Evolutionary conservation across 2,113 vertebrate species (phyloP).

Genomic region (Periophthalmus modestus): DNA sequence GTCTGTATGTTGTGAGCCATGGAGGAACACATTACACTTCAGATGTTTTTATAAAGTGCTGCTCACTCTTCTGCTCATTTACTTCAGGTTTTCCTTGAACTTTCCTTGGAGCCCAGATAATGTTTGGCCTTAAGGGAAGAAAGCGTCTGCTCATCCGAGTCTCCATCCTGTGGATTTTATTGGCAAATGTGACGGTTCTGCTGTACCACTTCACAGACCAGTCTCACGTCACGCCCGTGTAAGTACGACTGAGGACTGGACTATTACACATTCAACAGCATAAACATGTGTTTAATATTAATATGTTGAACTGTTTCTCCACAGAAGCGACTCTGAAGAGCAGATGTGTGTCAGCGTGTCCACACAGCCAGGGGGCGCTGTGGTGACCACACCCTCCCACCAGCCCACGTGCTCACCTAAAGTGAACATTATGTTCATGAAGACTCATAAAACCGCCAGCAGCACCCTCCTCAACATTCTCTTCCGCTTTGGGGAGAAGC

Average conservation of each 20-base stretch:
- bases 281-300: neutral
- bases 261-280: neutral
- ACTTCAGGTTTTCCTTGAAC: neutral
- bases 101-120: constrained; percentile 50
- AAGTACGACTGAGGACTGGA: neutral
- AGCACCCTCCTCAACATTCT: constrained; percentile 97
- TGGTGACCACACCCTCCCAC: fast-evolving
- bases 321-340: constrained; percentile 67
- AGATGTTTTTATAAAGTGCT: neutral
- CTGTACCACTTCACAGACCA: constrained; percentile 79
- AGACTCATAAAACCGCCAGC: constrained; percentile 96
- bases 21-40: too few species aligned
- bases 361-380: fast-evolving
- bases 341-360: constrained; percentile 69
- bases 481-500: constrained; percentile 92
- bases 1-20: too few species aligned
- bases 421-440: constrained; percentile 91
- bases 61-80: neutral
- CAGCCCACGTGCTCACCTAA: constrained; percentile 75
- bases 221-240: constrained; percentile 77
- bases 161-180: constrained; percentile 80
- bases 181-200: constrained; percentile 84
- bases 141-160: constrained; percentile 75
- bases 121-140: constrained; percentile 60
- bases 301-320: neutral